phyloP scores from a whole-genome alignment of 92 coral and sea anemone species.

The Umimayanthus chanpuru region DNA sequence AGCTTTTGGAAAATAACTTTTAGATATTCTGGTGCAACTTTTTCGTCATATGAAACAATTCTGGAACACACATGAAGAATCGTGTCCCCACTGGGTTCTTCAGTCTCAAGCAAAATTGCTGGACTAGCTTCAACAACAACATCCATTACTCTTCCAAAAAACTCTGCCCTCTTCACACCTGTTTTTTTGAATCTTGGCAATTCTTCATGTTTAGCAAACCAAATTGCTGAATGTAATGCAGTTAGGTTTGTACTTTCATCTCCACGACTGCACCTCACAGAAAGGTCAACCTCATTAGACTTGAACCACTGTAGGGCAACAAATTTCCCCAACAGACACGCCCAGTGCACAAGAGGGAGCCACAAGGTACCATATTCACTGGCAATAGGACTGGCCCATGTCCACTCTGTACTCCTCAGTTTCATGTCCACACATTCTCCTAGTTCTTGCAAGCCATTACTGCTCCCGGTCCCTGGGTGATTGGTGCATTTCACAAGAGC shows the following conservation, averaged over 20 bases:
- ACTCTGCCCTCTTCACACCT: constrained; percentile 29
- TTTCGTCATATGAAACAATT: constrained; percentile 8
- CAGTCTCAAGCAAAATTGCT: constrained; percentile 13
- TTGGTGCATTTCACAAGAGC: constrained; percentile 31
- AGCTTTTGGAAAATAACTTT: constrained; percentile 32
- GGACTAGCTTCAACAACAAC: constrained; percentile 16
- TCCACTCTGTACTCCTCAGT: not conserved
- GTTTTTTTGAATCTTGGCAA: not conserved
- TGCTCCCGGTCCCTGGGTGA: not conserved
- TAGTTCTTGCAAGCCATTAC: constrained; percentile 13
- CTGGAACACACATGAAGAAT: constrained; percentile 32
- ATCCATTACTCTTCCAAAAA: constrained; percentile 38
- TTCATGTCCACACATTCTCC: constrained; percentile 1
- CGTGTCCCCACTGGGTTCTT: constrained; percentile 31
- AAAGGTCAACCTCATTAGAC: constrained; percentile 6
- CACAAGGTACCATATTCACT: constrained; percentile 27
- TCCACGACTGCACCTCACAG: constrained; percentile 1
- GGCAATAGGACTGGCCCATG: constrained; percentile 20
- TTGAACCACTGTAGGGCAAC: constrained; percentile 26
- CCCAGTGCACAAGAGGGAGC: constrained; percentile 46
- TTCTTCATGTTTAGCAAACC: constrained; percentile 26
- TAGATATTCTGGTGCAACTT: constrained; percentile 15
- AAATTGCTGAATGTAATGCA: constrained; percentile 37
- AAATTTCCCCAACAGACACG: constrained; percentile 29
- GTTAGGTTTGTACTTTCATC: constrained; percentile 3